phyloP scores from a whole-genome alignment of 2,888 invertebrate species.

The Brenthis ino region DNA sequence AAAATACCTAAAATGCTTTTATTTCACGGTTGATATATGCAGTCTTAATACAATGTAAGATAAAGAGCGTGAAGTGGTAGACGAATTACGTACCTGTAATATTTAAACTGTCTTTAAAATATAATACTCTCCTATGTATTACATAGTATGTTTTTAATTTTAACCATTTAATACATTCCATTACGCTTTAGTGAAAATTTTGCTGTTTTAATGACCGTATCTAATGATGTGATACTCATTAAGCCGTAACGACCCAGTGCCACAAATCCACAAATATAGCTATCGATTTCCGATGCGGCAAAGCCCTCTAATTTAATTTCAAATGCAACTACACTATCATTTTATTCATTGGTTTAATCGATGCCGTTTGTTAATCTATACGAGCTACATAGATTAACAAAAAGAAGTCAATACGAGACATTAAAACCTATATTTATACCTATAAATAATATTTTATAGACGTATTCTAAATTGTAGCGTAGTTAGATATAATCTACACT shows the following conservation, averaged over 20 bases:
- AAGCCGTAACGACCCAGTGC: not conserved
- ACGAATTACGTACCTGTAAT: too few species aligned
- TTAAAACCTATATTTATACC: not conserved
- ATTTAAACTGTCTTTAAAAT: too few species aligned
- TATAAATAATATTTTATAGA: too few species aligned
- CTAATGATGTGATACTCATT: too few species aligned
- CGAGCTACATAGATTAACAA: conserved; percentile 10
- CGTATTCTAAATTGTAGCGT: too few species aligned
- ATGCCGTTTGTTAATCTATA: conserved; percentile 19
- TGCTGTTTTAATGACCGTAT: too few species aligned
- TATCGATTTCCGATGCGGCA: conserved; percentile 11
- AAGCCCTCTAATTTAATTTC: conserved; percentile 10
- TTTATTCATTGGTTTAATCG: conserved; percentile 20
- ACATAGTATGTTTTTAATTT: too few species aligned
- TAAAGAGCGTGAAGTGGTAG: too few species aligned
- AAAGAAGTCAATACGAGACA: not conserved
- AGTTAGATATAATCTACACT: too few species aligned
- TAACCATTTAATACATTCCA: too few species aligned
- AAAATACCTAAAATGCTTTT: conserved; percentile 9
- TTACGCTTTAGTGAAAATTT: too few species aligned
- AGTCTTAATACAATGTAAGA: not conserved
- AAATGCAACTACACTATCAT: conserved; percentile 17
- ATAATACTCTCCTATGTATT: too few species aligned
- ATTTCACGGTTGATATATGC: not conserved
- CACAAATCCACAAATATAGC: conserved; percentile 15